Evolutionary conservation across 2,888 invertebrate species (phyloP).

Genomic region (Cheilosia variabilis): DNA sequence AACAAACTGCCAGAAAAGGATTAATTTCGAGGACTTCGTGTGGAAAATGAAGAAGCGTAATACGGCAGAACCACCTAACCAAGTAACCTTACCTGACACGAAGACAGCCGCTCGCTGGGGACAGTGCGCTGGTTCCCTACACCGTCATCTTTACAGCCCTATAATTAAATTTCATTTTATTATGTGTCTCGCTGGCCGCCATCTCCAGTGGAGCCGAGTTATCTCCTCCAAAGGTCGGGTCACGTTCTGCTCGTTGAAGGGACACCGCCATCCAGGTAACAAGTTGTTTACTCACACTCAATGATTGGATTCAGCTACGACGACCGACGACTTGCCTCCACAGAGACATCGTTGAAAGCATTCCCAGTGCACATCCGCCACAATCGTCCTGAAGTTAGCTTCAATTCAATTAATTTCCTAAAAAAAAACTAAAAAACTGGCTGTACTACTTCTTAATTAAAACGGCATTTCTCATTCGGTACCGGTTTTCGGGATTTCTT

Average conservation of each 20-base stretch:
- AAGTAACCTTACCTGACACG: conserved; percentile 37
- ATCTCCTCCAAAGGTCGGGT: conserved; percentile 26
- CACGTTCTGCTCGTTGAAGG: conserved; percentile 44
- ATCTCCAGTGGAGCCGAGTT: conserved; percentile 12
- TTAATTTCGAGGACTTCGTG: conserved; percentile 71
- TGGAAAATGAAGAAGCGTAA: conserved; percentile 64
- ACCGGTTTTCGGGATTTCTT: background rate
- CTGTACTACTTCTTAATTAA: conserved; percentile 27
- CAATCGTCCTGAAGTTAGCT: conserved; percentile 13
- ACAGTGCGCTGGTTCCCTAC: background rate
- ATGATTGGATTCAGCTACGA: conserved; percentile 62
- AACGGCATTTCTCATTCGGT: conserved; percentile 19
- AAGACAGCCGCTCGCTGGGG: conserved; percentile 12
- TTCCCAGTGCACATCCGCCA: background rate
- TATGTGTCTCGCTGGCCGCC: conserved; percentile 45
- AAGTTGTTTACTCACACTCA: conserved; percentile 59
- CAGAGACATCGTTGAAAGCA: conserved; percentile 44
- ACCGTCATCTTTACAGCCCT: conserved; percentile 54
- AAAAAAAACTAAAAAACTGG: background rate
- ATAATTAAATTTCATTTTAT: conserved; percentile 71
- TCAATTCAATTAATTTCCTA: conserved; percentile 28
- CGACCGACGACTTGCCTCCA: conserved; percentile 2
- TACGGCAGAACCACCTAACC: conserved; percentile 29
- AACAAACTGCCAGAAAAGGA: conserved; percentile 61
- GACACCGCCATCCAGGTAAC: conserved; percentile 23